Evolutionary conservation across 2,113 vertebrate genomes (phyloP).

Genomic region (Spea bombifrons): DNA sequence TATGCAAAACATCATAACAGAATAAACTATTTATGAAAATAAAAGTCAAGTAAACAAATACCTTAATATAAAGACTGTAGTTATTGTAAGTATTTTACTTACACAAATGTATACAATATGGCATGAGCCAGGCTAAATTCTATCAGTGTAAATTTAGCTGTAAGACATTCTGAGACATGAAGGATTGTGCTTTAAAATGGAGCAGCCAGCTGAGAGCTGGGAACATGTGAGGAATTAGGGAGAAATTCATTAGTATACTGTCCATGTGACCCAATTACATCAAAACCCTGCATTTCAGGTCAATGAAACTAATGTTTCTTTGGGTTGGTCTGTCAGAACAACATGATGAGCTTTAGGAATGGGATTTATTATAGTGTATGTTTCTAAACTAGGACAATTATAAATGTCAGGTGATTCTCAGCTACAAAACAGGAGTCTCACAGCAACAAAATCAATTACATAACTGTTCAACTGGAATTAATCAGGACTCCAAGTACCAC

Average conservation of each 20-base stretch:
- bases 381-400: neutral
- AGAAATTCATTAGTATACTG: neutral
- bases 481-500: too few species aligned
- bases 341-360: neutral
- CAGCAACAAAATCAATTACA: neutral
- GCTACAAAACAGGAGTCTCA: neutral
- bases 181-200: neutral
- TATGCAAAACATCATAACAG: too few species aligned
- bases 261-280: conserved; percentile 2
- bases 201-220: neutral
- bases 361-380: neutral
- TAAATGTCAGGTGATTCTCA: neutral
- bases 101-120: neutral
- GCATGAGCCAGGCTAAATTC: neutral
- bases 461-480: neutral
- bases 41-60: too few species aligned
- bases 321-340: neutral
- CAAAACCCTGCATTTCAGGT: conserved; percentile 3
- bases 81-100: neutral
- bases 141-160: neutral
- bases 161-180: neutral
- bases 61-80: too few species aligned
- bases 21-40: too few species aligned
- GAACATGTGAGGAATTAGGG: neutral
- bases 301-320: neutral